A percentile compares a stretch with the other conserved stretches of the same genome.
These are phyloP conservation scores for Pempheris klunzingeri DNA, from an alignment of 2,797 vertebrate species.

Conservation along the genomic window DNA sequence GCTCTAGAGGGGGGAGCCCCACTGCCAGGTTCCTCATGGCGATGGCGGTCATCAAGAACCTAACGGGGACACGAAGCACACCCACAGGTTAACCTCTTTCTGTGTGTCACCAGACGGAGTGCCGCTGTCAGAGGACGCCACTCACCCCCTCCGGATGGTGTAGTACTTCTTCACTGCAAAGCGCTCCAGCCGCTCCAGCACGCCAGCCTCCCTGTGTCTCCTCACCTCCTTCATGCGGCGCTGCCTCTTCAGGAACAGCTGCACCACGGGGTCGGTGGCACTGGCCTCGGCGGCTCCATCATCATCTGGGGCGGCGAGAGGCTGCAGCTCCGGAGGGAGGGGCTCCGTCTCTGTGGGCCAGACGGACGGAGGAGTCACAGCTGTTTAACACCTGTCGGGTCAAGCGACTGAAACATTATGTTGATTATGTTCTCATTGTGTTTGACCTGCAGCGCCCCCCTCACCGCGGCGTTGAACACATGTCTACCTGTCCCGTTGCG, in stretches of 20 bases:
- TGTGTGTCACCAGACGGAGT: too few relatives aligned
- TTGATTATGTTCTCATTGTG: too few relatives aligned
- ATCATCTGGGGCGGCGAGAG: constrained; percentile 84
- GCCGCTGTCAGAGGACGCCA: not conserved
- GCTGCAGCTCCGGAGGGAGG: constrained; percentile 92
- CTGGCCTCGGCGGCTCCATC: constrained; percentile 75
- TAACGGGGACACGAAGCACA: constrained; percentile 65
- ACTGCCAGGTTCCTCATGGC: constrained; percentile 90
- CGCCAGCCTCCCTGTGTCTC: constrained; percentile 84
- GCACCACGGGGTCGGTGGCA: constrained; percentile 88
- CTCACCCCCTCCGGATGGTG: constrained; percentile 91
- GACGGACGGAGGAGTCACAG: too few relatives aligned
- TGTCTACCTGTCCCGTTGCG: constrained; percentile 91
- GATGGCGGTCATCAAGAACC: constrained; percentile 93
- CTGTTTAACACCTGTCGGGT: too few relatives aligned
- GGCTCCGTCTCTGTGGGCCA: constrained; percentile 88
- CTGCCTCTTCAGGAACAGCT: constrained; percentile 90
- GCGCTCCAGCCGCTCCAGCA: constrained; percentile 83
- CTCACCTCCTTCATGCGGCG: constrained; percentile 87
- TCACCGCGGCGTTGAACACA: too few relatives aligned
- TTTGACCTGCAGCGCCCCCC: too few relatives aligned
- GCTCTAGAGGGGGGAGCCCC: constrained; percentile 90
- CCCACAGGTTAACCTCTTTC: too few relatives aligned
- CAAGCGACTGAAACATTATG: too few relatives aligned
- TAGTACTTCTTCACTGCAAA: constrained; percentile 91